Evolutionary conservation across 2,113 vertebrate genomes (phyloP), one percentile per base, ranked within the genome.

Genomic region (Oncorhynchus nerka): DNA sequence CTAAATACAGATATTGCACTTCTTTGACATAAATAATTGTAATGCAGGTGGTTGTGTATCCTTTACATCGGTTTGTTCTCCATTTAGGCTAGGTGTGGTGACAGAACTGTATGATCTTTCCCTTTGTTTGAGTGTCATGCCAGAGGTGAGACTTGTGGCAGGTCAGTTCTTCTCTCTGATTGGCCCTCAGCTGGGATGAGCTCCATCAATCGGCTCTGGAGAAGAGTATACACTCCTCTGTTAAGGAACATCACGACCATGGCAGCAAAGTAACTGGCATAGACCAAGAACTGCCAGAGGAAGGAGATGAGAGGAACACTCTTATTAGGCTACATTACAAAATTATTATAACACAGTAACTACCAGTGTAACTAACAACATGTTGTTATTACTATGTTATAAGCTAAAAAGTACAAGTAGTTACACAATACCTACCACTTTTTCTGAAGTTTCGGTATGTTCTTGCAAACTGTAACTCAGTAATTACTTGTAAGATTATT

Each of bases 221-320:
- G 12, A 19, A 72, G 61, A 2, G 49, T 78, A 12, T 74, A 71
- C 26, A 75, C 73, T 68, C 77, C 81, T 83, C 88, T 71, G 62
- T 77, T 61, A 11, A 78, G 75, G 81, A 90, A 87, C 76, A 89
- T 83, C 77, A 86, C 39, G 28, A 79, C 79, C 12, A 84, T 32
- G 57, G 66, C 69, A 48, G 45, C 74, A 65, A 82, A 89, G 79
- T 45, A 87, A 0, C 70, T 78, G 55, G 75, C 76, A 45, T 85
- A 87, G 75, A 89, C 32, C 3, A 84, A 26, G 71, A 79, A 85
- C 81, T 86, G 76, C 19, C 12, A 45, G 69, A 13, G 70, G 20
- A 75, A 45, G 39, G 9, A 45, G 9, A 45, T 45, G 9, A 45
- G 22, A 12, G 11, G 51, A 20, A 24, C n/a, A 62, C 19, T n/a